Evolutionary conservation across 2,113 vertebrate species (phyloP).

Genomic region (Lucifuga dentata): DNA sequence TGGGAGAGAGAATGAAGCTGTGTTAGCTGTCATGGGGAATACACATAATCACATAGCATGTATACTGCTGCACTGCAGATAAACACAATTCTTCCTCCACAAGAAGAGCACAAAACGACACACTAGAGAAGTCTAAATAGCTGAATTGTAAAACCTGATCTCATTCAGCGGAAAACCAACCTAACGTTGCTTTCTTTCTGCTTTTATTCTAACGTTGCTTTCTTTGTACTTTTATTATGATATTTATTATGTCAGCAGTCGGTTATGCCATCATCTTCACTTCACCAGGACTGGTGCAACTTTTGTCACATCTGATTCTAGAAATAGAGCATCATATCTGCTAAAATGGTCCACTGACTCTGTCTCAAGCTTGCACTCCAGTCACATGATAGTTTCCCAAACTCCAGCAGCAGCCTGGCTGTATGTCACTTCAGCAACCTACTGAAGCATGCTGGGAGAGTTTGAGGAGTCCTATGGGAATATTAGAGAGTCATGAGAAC

Average conservation of each 20-base stretch:
- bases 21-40: neutral
- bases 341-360: slow-evolving; percentile 25
- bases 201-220: neutral
- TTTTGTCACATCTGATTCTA: slow-evolving; percentile 37
- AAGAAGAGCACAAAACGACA: neutral
- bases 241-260: neutral
- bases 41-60: neutral
- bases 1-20: neutral
- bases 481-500: slow-evolving; percentile 24
- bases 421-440: slow-evolving; percentile 36
- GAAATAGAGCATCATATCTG: slow-evolving; percentile 25
- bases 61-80: slow-evolving; percentile 42
- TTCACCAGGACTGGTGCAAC: slow-evolving; percentile 34
- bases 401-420: slow-evolving; percentile 41
- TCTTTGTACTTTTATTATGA: neutral
- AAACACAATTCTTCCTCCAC: slow-evolving; percentile 2
- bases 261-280: neutral
- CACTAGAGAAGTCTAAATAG: neutral
- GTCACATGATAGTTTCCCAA: slow-evolving; percentile 55
- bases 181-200: neutral
- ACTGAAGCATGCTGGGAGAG: slow-evolving; percentile 18
- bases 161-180: slow-evolving; percentile 9
- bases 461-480: slow-evolving; percentile 36
- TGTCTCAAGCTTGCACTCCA: slow-evolving; percentile 11
- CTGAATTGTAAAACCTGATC: neutral